phyloP scores from a whole-genome alignment of 2,888 invertebrate genomes.

The Geotrupes spiniger region DNA sequence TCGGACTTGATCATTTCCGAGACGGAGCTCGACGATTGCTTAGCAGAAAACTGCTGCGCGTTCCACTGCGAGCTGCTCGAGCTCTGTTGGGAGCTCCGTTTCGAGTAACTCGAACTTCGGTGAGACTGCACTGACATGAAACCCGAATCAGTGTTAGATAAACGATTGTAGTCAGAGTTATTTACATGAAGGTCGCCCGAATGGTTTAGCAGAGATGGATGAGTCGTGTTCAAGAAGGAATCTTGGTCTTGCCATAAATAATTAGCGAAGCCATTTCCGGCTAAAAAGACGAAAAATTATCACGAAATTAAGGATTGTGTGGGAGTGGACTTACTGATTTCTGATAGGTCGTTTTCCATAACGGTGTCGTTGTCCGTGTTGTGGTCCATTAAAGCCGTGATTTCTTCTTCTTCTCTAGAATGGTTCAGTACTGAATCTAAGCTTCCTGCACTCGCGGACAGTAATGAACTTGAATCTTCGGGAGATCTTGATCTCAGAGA shows the following conservation, averaged over 20 bases:
- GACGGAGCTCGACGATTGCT: constrained; percentile 21
- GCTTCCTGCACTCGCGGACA: constrained; percentile 73
- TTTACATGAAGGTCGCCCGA: constrained; percentile 34
- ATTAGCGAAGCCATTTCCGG: constrained; percentile 16
- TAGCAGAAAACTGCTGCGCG: constrained; percentile 36
- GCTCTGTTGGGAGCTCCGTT: constrained; percentile 62
- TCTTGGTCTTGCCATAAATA: constrained; percentile 21
- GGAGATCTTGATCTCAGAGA: constrained; percentile 75
- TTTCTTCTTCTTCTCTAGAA: constrained; percentile 81
- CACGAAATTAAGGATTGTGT: constrained; percentile 3
- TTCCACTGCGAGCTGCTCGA: constrained; percentile 49
- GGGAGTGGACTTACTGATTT: constrained; percentile 33
- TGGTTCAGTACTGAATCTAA: constrained; percentile 85
- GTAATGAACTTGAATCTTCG: constrained; percentile 66
- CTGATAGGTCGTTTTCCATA: constrained; percentile 45
- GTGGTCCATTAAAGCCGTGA: constrained; percentile 59
- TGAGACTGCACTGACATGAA: constrained; percentile 64
- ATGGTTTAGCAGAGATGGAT: constrained; percentile 31
- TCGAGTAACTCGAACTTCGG: constrained; percentile 60
- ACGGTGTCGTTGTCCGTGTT: constrained; percentile 32
- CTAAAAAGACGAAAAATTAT: constrained; percentile 4
- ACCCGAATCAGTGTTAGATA: constrained; percentile 55
- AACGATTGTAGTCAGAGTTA: constrained; percentile 41
- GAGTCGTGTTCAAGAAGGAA: constrained; percentile 17
- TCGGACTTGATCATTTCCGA: constrained; percentile 39